These are phyloP conservation scores for Spodoptera exigua DNA, from an alignment of 2,888 invertebrate genomes.

Conservation along the genomic window DNA sequence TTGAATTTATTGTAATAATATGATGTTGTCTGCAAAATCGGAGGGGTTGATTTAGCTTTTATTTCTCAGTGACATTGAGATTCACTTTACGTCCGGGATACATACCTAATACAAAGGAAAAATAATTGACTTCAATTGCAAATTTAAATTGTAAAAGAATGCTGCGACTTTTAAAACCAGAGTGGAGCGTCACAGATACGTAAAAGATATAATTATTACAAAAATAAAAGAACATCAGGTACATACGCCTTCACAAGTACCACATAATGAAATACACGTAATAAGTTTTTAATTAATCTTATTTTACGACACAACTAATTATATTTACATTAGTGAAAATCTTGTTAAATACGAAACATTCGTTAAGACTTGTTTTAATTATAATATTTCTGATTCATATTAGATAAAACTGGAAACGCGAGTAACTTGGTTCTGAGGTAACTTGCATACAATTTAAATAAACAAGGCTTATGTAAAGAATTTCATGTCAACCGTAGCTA, in stretches of 20 bases:
- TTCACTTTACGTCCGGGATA: too few species aligned
- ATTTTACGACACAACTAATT: conserved; percentile 25
- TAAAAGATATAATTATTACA: not conserved
- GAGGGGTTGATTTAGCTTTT: too few species aligned
- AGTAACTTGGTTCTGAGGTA: conserved; percentile 31
- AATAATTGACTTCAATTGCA: too few species aligned
- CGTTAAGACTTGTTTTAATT: conserved; percentile 42
- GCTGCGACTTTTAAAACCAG: not conserved
- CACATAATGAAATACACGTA: not conserved
- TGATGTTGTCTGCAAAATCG: too few species aligned
- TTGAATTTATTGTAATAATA: too few species aligned
- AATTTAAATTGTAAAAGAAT: not conserved
- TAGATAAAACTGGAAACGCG: conserved; percentile 47
- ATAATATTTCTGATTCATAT: conserved; percentile 23
- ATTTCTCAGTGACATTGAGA: too few species aligned
- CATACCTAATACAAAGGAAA: too few species aligned
- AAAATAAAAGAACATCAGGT: conserved; percentile 21
- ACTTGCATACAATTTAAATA: conserved; percentile 51
- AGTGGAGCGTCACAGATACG: not conserved
- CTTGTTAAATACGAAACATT: conserved; percentile 34
- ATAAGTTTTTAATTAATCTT: conserved; percentile 38
- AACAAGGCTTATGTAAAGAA: conserved; percentile 42
- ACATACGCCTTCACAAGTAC: conserved; percentile 8
- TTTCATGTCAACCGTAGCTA: conserved; percentile 35
- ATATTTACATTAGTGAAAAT: conserved; percentile 47